Evolutionary conservation across 2,113 vertebrate species (phyloP).

Genomic region (Entomyzon cyanotis): DNA sequence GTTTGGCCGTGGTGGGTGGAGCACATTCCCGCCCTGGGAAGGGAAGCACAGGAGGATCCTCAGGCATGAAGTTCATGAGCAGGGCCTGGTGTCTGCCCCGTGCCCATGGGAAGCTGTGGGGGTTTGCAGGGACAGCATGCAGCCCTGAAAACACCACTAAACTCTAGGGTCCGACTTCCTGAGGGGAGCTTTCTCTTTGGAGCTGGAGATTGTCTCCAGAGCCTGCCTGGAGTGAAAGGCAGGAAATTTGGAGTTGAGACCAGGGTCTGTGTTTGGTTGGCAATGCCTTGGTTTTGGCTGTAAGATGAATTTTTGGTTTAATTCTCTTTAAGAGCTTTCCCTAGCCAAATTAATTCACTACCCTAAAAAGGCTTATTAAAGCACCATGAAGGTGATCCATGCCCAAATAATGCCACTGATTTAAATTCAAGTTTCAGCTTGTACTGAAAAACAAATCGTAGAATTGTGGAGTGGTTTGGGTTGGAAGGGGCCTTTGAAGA

Average conservation of each 20-base stretch:
- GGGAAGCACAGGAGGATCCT: not conserved
- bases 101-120: not conserved
- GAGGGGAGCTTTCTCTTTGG: not conserved
- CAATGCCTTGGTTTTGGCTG: not conserved
- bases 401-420: not conserved
- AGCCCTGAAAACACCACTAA: not conserved
- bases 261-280: not conserved
- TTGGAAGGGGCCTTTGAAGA: not conserved
- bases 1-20: fast-evolving
- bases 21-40: fast-evolving
- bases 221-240: not conserved
- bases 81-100: not conserved
- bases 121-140: not conserved
- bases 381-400: not conserved
- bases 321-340: not conserved
- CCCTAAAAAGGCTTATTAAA: not conserved
- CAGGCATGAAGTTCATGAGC: not conserved
- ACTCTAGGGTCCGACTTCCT: not conserved
- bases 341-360: not conserved
- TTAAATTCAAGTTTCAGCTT: not conserved
- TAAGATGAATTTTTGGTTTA: not conserved
- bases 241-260: not conserved
- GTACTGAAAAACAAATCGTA: not conserved
- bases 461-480: not conserved
- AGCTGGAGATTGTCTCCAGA: not conserved